Conservation (phyloP, 2,888 invertebrate genomes). For the Calameuta pallipes region DNA sequence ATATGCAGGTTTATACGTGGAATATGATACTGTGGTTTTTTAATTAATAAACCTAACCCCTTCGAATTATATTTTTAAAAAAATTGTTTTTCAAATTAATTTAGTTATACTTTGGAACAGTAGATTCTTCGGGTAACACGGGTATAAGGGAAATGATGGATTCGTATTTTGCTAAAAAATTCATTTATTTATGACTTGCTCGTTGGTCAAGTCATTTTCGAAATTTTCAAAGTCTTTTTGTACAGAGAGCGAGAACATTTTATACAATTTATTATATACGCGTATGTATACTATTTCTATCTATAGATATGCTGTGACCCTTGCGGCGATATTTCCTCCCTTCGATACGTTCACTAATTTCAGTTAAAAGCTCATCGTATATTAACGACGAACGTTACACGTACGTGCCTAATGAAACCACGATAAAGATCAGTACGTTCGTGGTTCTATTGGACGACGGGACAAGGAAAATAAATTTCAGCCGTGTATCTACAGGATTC, state of each 20-base stretch:
- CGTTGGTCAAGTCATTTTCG: constrained; percentile 32
- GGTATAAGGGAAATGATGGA: too few relatives aligned
- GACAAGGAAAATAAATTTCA: constrained; percentile 1
- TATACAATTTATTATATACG: constrained; percentile 52
- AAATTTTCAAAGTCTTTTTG: constrained; percentile 42
- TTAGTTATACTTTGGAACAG: too few relatives aligned
- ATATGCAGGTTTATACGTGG: constrained; percentile 61
- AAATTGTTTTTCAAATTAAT: too few relatives aligned
- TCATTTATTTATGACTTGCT: constrained; percentile 57
- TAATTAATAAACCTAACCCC: too few relatives aligned
- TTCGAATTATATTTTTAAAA: too few relatives aligned
- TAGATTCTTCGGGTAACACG: too few relatives aligned
- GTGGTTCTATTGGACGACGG: constrained; percentile 22
- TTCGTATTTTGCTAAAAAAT: constrained; percentile 53
- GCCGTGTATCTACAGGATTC: too few relatives aligned
- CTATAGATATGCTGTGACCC: constrained; percentile 17
- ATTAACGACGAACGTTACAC: too few relatives aligned
- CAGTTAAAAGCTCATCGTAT: neutral
- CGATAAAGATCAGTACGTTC: constrained; percentile 47
- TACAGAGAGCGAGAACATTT: constrained; percentile 53
- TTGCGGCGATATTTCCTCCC: constrained; percentile 8
- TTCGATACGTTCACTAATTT: neutral
- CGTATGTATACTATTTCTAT: constrained; percentile 10
- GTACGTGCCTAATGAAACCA: constrained; percentile 14
- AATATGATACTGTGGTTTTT: constrained; percentile 1